Evolutionary conservation across 2,113 vertebrate species (phyloP).

Genomic region (Atractosteus spatula): DNA sequence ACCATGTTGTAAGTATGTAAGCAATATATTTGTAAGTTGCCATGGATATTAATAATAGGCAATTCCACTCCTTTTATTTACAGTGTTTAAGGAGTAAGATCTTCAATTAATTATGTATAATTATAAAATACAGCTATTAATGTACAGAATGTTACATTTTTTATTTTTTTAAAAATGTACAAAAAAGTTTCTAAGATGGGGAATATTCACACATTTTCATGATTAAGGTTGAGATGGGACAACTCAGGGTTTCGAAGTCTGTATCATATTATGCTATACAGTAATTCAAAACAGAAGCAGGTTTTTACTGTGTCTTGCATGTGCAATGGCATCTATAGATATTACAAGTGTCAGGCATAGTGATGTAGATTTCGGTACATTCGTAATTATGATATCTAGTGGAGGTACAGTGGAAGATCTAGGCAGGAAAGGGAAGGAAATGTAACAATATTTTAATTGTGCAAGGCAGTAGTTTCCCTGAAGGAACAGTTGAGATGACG

Average conservation of each 20-base stretch:
- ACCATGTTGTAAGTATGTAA: no score
- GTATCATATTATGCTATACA: slow-evolving; percentile 25
- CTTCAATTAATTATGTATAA: no score
- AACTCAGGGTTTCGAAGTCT: slow-evolving; percentile 16
- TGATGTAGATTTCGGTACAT: slow-evolving; percentile 64
- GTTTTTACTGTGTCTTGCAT: slow-evolving; percentile 58
- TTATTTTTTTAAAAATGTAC: no score
- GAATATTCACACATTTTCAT: no score
- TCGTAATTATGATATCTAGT: slow-evolving; percentile 73
- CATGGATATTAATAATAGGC: no score
- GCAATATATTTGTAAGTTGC: no score
- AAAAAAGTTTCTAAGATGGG: no score
- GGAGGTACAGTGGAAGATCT: slow-evolving; percentile 45
- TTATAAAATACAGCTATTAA: no score
- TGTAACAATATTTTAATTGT: slow-evolving; percentile 64
- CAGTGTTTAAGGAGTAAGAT: no score
- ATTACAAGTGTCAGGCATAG: slow-evolving; percentile 61
- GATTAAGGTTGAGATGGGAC: slow-evolving; percentile 22
- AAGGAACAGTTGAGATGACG: slow-evolving; percentile 71
- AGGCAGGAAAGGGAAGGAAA: slow-evolving; percentile 42
- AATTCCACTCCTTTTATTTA: no score
- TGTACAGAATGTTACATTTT: no score
- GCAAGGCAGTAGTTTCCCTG: slow-evolving; percentile 65
- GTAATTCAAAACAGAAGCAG: slow-evolving; percentile 61
- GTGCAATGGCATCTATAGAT: slow-evolving; percentile 59